Evolutionary conservation across 1,140 invertebrate genomes (phyloP).

Genomic region (Holotrichia oblita): DNA sequence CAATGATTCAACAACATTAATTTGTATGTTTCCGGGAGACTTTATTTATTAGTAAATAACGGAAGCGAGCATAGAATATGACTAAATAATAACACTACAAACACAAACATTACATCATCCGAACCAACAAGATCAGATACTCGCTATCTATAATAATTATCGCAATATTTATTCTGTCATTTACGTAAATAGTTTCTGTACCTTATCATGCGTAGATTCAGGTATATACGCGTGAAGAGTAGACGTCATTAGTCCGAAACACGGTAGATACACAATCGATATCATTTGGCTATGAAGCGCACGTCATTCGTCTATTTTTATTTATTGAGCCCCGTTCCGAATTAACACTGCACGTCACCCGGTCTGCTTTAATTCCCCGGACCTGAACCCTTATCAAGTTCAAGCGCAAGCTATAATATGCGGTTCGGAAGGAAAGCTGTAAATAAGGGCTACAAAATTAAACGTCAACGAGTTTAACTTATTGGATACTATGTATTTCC

Average conservation of each 20-base stretch:
- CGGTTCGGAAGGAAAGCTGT: not conserved
- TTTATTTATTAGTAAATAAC: no score
- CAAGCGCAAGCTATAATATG: not conserved
- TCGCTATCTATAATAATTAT: not conserved
- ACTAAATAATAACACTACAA: not conserved
- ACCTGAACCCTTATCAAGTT: slow-evolving; percentile 19
- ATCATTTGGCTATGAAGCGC: not conserved
- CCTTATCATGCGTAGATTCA: not conserved
- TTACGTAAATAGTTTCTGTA: not conserved
- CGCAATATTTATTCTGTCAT: not conserved
- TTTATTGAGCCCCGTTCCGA: not conserved
- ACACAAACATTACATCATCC: not conserved
- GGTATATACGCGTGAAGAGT: not conserved
- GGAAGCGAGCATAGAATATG: not conserved
- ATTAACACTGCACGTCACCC: not conserved
- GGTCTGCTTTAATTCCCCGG: not conserved
- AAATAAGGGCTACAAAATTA: no score
- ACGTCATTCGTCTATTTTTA: slow-evolving; percentile 5
- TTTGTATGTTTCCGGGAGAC: no score
- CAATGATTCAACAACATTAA: no score
- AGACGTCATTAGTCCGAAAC: not conserved
- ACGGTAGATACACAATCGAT: not conserved
- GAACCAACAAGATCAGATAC: not conserved
- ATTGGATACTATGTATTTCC: no score
- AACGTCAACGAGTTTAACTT: no score